Percentiles rank a stretch among this genome's conserved stretches.
Evolutionary conservation across 2,888 invertebrate genomes (phyloP).

Genomic region (Latrodectus hesperus): DNA sequence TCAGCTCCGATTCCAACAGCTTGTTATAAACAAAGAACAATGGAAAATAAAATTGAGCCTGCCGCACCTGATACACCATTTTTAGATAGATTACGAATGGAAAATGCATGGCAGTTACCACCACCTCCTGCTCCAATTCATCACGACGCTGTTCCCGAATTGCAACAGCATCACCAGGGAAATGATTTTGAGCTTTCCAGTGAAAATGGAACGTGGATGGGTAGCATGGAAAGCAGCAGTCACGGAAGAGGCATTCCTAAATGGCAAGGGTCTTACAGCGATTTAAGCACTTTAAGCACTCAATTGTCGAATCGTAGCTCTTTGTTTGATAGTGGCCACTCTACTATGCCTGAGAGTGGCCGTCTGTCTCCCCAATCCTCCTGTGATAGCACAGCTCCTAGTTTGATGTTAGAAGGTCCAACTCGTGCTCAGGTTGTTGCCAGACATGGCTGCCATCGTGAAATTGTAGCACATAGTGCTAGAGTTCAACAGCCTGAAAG

Average conservation of each 20-base stretch:
- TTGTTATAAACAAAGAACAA: conserved; percentile 35
- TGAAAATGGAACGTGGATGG: conserved; percentile 69
- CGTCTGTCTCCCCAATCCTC: conserved; percentile 70
- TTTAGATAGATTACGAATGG: conserved; percentile 60
- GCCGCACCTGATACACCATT: conserved; percentile 41
- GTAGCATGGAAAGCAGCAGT: conserved; percentile 66
- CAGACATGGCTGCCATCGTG: conserved; percentile 68
- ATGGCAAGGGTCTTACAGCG: conserved; percentile 86
- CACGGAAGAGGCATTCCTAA: conserved; percentile 75
- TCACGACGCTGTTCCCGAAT: conserved; percentile 24
- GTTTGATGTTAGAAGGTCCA: conserved; percentile 63
- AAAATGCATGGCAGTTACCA: conserved; percentile 58
- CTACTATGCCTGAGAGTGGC: conserved; percentile 69
- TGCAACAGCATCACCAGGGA: conserved; percentile 21
- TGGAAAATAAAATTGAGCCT: conserved; percentile 11
- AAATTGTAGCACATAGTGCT: conserved; percentile 83
- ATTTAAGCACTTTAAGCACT: conserved; percentile 78
- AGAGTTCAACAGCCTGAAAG: conserved; percentile 85
- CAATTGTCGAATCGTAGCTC: conserved; percentile 69
- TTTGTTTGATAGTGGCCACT: conserved; percentile 69
- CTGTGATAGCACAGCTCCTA: conserved; percentile 61
- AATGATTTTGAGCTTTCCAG: conserved; percentile 65
- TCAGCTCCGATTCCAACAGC: conserved; percentile 36
- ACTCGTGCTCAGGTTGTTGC: conserved; percentile 65
- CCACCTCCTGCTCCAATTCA: conserved; percentile 49